Conservation (phyloP, 1,140 invertebrate species). For the Trichonephila clavata region DNA sequence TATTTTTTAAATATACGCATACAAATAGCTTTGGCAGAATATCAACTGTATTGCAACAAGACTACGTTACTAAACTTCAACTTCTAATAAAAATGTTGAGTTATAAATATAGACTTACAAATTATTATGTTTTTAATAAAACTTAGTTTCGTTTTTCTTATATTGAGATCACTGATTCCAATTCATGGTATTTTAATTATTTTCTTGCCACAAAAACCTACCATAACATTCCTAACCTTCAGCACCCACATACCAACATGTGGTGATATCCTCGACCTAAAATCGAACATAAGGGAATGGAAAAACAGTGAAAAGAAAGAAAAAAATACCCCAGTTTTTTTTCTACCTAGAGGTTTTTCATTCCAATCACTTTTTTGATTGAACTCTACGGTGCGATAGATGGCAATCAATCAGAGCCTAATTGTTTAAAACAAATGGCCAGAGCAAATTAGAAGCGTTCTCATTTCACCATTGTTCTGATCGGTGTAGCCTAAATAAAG, state of each 20-base stretch:
- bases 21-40: too few species aligned
- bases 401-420: constrained; percentile 49
- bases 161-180: too few species aligned
- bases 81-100: too few species aligned
- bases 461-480: constrained; percentile 58
- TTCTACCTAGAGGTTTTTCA: neutral
- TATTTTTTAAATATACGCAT: too few species aligned
- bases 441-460: constrained; percentile 43
- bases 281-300: neutral
- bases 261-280: constrained; percentile 21
- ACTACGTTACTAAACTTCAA: too few species aligned
- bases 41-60: too few species aligned
- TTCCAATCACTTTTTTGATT: constrained; percentile 21
- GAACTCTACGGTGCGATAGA: neutral
- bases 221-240: neutral
- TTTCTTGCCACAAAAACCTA: neutral
- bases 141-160: too few species aligned
- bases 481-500: constrained; percentile 54
- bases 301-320: neutral
- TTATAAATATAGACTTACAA: too few species aligned
- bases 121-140: too few species aligned
- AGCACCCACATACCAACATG: neutral
- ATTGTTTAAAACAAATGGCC: constrained; percentile 63
- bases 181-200: too few species aligned
- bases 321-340: neutral